Evolutionary conservation across 2,888 invertebrate genomes (phyloP).

Genomic region (Ligdia adustata): DNA sequence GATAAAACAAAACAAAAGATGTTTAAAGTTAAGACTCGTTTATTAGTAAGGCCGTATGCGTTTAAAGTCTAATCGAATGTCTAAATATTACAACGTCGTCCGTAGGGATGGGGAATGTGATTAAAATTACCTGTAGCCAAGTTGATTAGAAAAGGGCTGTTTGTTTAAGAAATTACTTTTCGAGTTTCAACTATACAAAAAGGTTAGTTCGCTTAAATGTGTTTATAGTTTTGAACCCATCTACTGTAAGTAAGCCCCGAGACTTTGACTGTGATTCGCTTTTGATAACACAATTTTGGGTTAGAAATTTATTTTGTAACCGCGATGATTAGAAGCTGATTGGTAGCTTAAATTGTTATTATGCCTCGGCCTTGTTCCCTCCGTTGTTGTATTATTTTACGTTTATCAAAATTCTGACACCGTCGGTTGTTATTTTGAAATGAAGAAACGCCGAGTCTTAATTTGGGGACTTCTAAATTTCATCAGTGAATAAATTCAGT

Average conservation of each 20-base stretch:
- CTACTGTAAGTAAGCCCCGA: conserved; percentile 6
- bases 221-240: conserved; percentile 20
- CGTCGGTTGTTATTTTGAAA: conserved; percentile 4
- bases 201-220: conserved; percentile 18
- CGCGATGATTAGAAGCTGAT: conserved; percentile 56
- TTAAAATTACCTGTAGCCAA: too few relatives aligned
- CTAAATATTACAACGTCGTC: too few relatives aligned
- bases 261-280: conserved; percentile 14
- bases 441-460: neutral
- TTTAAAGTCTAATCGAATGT: too few relatives aligned
- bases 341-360: conserved; percentile 64
- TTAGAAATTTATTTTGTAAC: conserved; percentile 42
- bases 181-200: conserved; percentile 20
- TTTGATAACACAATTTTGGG: conserved; percentile 37
- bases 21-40: too few relatives aligned
- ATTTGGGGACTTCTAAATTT: conserved; percentile 2
- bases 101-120: too few relatives aligned
- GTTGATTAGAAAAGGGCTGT: conserved; percentile 5
- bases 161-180: conserved; percentile 15
- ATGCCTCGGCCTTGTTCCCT: conserved; percentile 35
- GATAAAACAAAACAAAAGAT: too few relatives aligned
- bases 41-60: too few relatives aligned
- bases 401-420: conserved; percentile 20
- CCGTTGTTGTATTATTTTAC: conserved; percentile 18
- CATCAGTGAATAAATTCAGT: conserved; percentile 8